Evolutionary conservation across 2,888 invertebrate species (phyloP).

Genomic region (Trichacis sp.): DNA sequence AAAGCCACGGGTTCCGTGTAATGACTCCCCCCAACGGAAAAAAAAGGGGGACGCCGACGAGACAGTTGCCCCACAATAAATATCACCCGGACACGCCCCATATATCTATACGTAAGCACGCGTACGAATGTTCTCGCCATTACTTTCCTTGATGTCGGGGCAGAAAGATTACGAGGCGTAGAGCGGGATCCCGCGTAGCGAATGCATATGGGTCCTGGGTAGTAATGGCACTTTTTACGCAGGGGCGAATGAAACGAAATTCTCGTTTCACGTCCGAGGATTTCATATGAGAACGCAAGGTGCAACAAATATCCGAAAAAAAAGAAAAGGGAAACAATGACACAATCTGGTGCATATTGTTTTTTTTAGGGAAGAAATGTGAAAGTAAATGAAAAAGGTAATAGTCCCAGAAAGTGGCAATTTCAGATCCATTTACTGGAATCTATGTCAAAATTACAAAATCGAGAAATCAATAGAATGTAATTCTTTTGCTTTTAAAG

Average conservation of each 20-base stretch:
- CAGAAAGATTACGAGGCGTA: slow-evolving; percentile 24
- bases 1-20: not conserved
- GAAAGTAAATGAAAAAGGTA: too few species aligned
- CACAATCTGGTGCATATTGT: too few species aligned
- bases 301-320: too few species aligned
- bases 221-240: not conserved
- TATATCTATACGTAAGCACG: slow-evolving; percentile 2
- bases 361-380: too few species aligned
- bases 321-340: too few species aligned
- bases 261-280: slow-evolving; percentile 12
- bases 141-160: slow-evolving; percentile 13
- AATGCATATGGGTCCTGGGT: slow-evolving; percentile 17
- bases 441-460: too few species aligned
- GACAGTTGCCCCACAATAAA: slow-evolving; percentile 21
- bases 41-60: slow-evolving; percentile 12
- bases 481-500: too few species aligned
- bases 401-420: too few species aligned
- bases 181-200: slow-evolving; percentile 7
- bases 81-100: slow-evolving; percentile 9
- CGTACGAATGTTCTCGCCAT: slow-evolving; percentile 18
- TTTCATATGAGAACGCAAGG: slow-evolving; percentile 13
- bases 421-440: too few species aligned
- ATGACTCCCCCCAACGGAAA: slow-evolving; percentile 17
- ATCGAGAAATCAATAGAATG: too few species aligned
- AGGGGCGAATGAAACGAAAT: slow-evolving; percentile 21